Conservation (phyloP, 2,888 invertebrate species). For the Tetheella fluctuosa region DNA sequence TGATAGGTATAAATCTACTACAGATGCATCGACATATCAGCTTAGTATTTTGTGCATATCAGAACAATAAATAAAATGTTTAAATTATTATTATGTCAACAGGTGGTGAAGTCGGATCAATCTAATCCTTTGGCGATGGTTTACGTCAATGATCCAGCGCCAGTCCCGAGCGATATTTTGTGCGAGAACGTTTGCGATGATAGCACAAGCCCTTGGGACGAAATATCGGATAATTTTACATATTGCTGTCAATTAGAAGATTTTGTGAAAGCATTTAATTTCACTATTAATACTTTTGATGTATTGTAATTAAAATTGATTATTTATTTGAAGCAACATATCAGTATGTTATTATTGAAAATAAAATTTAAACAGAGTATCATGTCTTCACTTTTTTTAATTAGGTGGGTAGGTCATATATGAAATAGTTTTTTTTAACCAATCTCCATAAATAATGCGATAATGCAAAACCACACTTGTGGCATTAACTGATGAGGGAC, state of each 20-base stretch:
- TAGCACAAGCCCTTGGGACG: neutral
- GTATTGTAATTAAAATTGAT: neutral
- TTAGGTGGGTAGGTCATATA: too few species aligned
- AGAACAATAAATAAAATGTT: too few species aligned
- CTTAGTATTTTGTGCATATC: too few species aligned
- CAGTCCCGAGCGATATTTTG: neutral
- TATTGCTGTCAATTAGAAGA: constrained; percentile 35
- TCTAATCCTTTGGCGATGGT: neutral
- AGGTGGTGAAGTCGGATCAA: constrained; percentile 11
- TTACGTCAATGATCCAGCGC: constrained; percentile 14
- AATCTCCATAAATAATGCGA: too few species aligned
- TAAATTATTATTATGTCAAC: neutral
- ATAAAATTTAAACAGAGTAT: too few species aligned
- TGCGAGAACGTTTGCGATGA: constrained; percentile 10
- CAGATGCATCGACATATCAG: too few species aligned
- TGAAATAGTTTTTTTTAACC: too few species aligned
- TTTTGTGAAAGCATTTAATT: constrained; percentile 26
- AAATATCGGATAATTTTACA: constrained; percentile 19
- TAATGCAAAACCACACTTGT: too few species aligned
- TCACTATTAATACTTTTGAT: constrained; percentile 1
- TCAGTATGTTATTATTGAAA: too few species aligned
- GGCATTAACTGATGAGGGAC: too few species aligned
- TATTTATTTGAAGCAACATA: neutral
- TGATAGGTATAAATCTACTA: too few species aligned
- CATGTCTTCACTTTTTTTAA: too few species aligned